phyloP scores from a whole-genome alignment of 2,113 vertebrate species.

The Beaufortia kweichowensis region DNA sequence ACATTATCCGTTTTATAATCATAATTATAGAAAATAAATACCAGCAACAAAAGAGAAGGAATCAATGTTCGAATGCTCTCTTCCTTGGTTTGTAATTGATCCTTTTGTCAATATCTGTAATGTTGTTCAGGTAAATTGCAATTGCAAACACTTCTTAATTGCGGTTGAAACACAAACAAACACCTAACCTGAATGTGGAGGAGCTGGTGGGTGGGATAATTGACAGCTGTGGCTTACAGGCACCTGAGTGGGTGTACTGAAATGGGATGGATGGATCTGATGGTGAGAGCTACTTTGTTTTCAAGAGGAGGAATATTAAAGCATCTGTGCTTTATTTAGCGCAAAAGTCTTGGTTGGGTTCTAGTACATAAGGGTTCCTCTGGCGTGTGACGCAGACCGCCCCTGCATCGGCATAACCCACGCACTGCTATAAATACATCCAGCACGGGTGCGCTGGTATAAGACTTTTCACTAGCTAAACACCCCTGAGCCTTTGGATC shows the following conservation, averaged over 20 bases:
- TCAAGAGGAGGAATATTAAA: constrained; percentile 21
- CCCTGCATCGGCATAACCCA: constrained; percentile 70
- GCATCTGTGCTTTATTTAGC: constrained; percentile 46
- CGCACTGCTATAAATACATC: constrained; percentile 76
- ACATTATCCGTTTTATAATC: no score
- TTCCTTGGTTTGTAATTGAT: not conserved
- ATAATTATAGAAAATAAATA: no score
- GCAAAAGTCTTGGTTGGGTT: constrained; percentile 59
- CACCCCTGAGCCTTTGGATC: constrained; percentile 30
- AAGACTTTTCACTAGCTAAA: constrained; percentile 64
- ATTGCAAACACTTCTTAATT: not conserved
- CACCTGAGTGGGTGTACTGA: constrained; percentile 68
- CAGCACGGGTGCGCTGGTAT: constrained; percentile 64
- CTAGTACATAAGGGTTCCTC: constrained; percentile 68
- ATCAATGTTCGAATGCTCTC: not conserved
- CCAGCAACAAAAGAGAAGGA: not conserved
- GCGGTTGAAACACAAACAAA: constrained; percentile 1
- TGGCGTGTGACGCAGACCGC: constrained; percentile 70
- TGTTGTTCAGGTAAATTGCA: not conserved
- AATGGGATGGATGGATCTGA: constrained; percentile 50
- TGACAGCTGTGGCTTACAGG: constrained; percentile 57
- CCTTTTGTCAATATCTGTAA: not conserved
- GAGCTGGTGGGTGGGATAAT: constrained; percentile 58
- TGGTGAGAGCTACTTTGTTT: constrained; percentile 56
- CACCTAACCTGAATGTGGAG: not conserved